Percentiles rank a stretch among this genome's conserved stretches.
phyloP scores from a whole-genome alignment of 2,797 vertebrate species.

The Argentina silus region DNA sequence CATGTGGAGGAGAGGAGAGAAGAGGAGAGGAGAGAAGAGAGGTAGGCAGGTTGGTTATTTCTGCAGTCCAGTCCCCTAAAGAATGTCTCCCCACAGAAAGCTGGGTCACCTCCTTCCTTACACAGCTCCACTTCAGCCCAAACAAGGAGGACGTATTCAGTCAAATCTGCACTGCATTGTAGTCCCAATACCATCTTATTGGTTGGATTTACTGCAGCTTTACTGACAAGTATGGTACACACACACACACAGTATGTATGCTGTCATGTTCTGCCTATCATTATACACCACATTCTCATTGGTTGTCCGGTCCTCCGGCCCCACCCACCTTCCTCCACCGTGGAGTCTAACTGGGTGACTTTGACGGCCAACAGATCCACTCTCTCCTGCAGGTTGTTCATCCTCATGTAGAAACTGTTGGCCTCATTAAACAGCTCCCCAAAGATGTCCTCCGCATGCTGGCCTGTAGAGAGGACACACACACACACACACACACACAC shows the following conservation, averaged over 20 bases:
- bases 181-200: no score
- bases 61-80: no score
- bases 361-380: conserved; percentile 83
- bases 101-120: conserved; percentile 10
- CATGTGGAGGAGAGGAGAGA: background rate
- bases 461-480: conserved; percentile 54
- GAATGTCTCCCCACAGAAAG: no score
- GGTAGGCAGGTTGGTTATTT: background rate
- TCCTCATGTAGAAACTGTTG: conserved; percentile 81
- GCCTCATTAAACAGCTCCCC: conserved; percentile 83
- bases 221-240: no score
- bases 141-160: background rate
- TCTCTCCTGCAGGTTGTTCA: conserved; percentile 82
- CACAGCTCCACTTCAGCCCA: background rate
- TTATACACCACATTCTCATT: conserved; percentile 93
- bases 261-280: no score
- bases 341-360: conserved; percentile 83
- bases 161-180: no score
- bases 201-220: no score
- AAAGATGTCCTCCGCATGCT: conserved; percentile 82
- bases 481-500: conserved; percentile 18
- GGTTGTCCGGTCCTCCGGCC: conserved; percentile 87
- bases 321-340: conserved; percentile 80
- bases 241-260: conserved; percentile 70
- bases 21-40: background rate